Base-by-base conservation (phyloP, 2,113 vertebrate species). In the Pachypanchax playfairii region DNA sequence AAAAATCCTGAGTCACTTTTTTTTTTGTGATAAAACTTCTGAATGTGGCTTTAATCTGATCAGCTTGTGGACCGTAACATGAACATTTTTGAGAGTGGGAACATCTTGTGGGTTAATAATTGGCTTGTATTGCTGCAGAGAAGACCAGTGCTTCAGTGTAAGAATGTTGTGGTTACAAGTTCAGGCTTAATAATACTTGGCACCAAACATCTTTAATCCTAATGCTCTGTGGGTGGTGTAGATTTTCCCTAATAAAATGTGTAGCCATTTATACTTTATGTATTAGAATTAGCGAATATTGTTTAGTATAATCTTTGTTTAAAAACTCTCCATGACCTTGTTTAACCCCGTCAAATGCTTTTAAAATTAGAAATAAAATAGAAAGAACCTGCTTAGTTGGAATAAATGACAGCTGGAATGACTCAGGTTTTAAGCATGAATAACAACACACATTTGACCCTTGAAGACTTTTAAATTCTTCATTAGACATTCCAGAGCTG, bases 51-150 rank as follows among this genome's bases (percentile, higher is more conserved):
- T 70, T 60, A 20, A 55, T 43, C 31, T 74, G 59, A 70, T 81
- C 66, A 71, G 50, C 60, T 35, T 39, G 36, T 66, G 73, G 64
- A 83, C 21, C 22, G 56, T 70, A 69, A 50, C 35, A 43, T 26
- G 52, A 70, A 60, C 59, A 71, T 51, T 58, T 81, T 61, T 64
- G 49, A 58, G 76, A 84, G 70, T 43, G 64, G 76, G 78, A 85
- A 85, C 79, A 81, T 86, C 80, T 78, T 77, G 85, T 20, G 80
- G 88, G 77, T 84, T 83, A 88, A 87, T 89, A 80, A 86, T 82
- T 84, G 86, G 57, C 78, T 38, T 58, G 67, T 61, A 49, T 68
- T 66, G 58, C 75, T 71, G 61, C 68, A 73, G 60, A 55, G 70
- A 68, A 73, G 60, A 79, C 69, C 63, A 79, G 85, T 86, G 84